phyloP scores from a whole-genome alignment of 2,888 invertebrate species.

The Euproctis similis region DNA sequence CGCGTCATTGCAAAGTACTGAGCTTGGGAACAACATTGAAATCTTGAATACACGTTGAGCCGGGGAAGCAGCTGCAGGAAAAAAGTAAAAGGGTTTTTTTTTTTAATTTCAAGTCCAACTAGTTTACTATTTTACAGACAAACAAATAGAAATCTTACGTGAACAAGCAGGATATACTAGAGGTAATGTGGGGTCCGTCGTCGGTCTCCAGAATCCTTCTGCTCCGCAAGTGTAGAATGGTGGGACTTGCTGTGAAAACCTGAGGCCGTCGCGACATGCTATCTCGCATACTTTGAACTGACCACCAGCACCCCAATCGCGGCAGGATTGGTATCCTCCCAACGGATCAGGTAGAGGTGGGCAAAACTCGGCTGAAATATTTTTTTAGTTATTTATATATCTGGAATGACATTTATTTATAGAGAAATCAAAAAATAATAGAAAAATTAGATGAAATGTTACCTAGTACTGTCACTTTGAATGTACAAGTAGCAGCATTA shows the following conservation, averaged over 20 bases:
- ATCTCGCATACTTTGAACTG: slow-evolving; percentile 97
- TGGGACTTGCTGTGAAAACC: slow-evolving; percentile 95
- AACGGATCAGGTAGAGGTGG: slow-evolving; percentile 91
- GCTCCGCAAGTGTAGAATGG: slow-evolving; percentile 98
- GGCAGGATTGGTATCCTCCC: slow-evolving; percentile 93
- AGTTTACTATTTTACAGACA: neutral
- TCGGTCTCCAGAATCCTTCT: slow-evolving; percentile 98
- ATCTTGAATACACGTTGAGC: slow-evolving; percentile 97
- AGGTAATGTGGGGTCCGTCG: slow-evolving; percentile 84
- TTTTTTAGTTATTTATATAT: too few relatives aligned
- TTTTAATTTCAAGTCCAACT: neutral
- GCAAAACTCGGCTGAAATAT: slow-evolving; percentile 89
- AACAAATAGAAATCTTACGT: slow-evolving; percentile 76
- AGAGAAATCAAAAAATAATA: too few relatives aligned
- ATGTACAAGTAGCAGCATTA: slow-evolving; percentile 92
- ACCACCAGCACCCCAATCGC: slow-evolving; percentile 97
- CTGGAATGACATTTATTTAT: too few relatives aligned
- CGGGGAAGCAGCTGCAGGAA: slow-evolving; percentile 81
- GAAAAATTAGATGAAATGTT: too few relatives aligned
- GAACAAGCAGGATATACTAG: slow-evolving; percentile 95
- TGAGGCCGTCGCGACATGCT: slow-evolving; percentile 86
- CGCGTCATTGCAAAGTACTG: slow-evolving; percentile 96
- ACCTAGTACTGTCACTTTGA: slow-evolving; percentile 93
- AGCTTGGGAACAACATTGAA: slow-evolving; percentile 95
- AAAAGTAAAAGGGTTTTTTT: slow-evolving; percentile 1